These are phyloP conservation scores for Vidua macroura DNA, from an alignment of 2,113 vertebrate genomes.

Conservation along the genomic window DNA sequence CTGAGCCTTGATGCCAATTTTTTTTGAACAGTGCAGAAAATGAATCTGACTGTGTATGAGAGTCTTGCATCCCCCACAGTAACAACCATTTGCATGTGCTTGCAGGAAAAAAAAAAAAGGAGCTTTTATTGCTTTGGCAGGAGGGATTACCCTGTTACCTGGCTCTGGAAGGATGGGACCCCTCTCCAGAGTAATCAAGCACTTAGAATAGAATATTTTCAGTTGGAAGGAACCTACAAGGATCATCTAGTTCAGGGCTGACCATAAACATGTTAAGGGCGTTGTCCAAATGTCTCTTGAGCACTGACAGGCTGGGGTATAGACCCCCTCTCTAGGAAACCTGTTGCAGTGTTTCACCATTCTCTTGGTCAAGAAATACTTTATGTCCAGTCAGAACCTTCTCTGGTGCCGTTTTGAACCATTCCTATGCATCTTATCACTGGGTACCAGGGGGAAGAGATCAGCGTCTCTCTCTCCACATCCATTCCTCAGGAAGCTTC, in stretches of 20 bases:
- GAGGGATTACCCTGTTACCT: background rate
- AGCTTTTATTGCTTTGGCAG: background rate
- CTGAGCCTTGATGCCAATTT: background rate
- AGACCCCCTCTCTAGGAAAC: fast-evolving
- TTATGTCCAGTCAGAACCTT: background rate
- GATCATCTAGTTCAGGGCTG: background rate
- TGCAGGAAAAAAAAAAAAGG: background rate
- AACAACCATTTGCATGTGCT: background rate
- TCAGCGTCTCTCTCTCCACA: background rate
- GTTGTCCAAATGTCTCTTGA: background rate
- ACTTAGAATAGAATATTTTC: background rate
- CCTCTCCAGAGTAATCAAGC: background rate
- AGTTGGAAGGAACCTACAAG: background rate
- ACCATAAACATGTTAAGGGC: background rate
- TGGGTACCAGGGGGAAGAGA: background rate
- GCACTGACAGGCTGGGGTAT: background rate
- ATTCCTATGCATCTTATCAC: fast-evolving
- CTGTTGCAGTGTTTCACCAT: background rate
- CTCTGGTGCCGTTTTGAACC: background rate
- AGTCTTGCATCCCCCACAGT: fast-evolving
- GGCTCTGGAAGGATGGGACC: background rate
- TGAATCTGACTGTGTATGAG: background rate
- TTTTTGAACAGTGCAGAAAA: background rate
- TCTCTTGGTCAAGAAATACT: background rate
- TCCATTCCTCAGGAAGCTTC: background rate